Evolutionary conservation across 2,797 vertebrate species (phyloP), one percentile per base, ranked within the genome.

Genomic region (Pitangus sulphuratus): DNA sequence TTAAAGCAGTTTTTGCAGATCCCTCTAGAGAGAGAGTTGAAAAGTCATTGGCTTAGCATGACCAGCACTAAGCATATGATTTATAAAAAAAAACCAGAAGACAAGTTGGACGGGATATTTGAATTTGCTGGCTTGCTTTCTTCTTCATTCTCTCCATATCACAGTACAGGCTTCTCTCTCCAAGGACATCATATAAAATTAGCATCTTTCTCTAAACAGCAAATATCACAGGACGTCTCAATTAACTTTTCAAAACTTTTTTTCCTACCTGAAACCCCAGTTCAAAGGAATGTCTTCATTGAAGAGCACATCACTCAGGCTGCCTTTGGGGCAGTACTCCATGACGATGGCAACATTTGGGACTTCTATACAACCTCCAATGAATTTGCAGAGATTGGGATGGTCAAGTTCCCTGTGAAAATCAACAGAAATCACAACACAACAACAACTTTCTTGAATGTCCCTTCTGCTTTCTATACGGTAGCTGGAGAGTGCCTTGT

Each of bases 311-410:
- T 98, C 98, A 31, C 89, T 98, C 47, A 99, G 97, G 76, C 99
- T 98, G 90, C 98, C 98, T 97, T 99, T 99, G 30, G 98, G 99
- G 89, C 98, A 99, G 83, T 99, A 99, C 89, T 99, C 99, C 5
- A 98, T 99, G 85, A 99, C 96, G 71, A 98, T 98, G 96, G 98
- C 98, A 89, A 99, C 95, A 42, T 98, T 98, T 20, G 98, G 98
- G 37, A 98, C 96, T 96, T 99, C 98, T 72, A 98, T 96, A 68
- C 98, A 99, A 6, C 98, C 98, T 9, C 99, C 98, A 21, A 98
- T 97, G 56, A 99, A 99, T 97, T 99, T 98, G 70, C 98, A 99
- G 80, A 99, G 97, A 97, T 99, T 99, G 15, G 98, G 98, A 84
- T 99, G 98, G 87, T 99, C 99, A 33, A 99, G 98, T 97, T 99